phyloP scores from a whole-genome alignment of 2,888 invertebrate genomes.

The Sceliomorpha sp. region DNA sequence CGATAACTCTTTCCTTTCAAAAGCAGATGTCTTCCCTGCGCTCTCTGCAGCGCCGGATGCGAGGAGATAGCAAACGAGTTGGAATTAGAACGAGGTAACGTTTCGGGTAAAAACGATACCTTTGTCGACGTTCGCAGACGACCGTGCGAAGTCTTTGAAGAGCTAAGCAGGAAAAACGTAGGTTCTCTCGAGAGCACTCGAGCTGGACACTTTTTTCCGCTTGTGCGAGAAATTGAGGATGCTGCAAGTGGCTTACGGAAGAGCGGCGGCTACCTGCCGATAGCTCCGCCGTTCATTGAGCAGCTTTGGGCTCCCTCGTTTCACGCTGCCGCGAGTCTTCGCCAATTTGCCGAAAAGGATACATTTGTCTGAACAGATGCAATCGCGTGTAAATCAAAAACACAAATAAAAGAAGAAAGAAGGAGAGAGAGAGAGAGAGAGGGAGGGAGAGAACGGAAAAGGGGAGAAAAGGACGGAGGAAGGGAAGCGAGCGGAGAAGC shows the following conservation, averaged over 20 bases:
- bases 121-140: slow-evolving; percentile 25
- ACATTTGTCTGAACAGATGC: slow-evolving; percentile 42
- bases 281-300: slow-evolving; percentile 44
- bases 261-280: slow-evolving; percentile 43
- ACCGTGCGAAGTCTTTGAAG: slow-evolving; percentile 25
- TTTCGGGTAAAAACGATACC: slow-evolving; percentile 54
- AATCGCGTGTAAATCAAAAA: slow-evolving; percentile 53
- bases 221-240: slow-evolving; percentile 43
- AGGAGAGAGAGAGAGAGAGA: slow-evolving; percentile 18
- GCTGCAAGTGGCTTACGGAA: slow-evolving; percentile 47
- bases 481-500: slow-evolving; percentile 33
- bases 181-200: slow-evolving; percentile 27
- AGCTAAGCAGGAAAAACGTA: slow-evolving; percentile 19
- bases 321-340: slow-evolving; percentile 49
- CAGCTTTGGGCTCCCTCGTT: slow-evolving; percentile 34
- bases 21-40: no score
- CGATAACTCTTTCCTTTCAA: no score
- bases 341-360: slow-evolving; percentile 34
- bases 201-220: slow-evolving; percentile 42
- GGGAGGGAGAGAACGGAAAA: slow-evolving; percentile 47
- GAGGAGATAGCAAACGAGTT: slow-evolving; percentile 42
- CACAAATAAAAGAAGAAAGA: slow-evolving; percentile 45
- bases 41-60: no score
- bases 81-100: slow-evolving; percentile 40
- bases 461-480: slow-evolving; percentile 36